Conservation (phyloP, 2,888 invertebrate species). For the Eupithecia exiguata region DNA sequence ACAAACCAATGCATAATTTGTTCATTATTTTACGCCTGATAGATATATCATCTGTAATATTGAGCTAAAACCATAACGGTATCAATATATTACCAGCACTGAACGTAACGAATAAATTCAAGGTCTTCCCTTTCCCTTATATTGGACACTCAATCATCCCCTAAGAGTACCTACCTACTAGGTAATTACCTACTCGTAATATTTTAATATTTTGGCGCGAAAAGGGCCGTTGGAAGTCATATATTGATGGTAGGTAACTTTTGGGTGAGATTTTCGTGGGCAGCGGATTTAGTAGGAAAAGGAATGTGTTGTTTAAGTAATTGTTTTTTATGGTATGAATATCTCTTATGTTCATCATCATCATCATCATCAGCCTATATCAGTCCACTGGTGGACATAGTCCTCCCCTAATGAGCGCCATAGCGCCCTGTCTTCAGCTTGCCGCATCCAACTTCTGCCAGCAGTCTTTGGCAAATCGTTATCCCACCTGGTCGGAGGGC, state of each 20-base stretch:
- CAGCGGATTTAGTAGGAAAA: background rate
- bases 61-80: conserved; percentile 28
- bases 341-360: no score
- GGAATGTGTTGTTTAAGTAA: no score
- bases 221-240: conserved; percentile 8
- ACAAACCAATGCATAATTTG: no score
- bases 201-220: conserved; percentile 27
- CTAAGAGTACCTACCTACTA: conserved; percentile 6
- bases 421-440: no score
- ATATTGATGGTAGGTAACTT: conserved; percentile 3
- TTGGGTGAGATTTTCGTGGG: background rate
- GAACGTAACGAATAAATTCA: conserved; percentile 43
- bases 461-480: no score
- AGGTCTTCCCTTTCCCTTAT: conserved; percentile 39
- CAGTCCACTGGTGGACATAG: no score
- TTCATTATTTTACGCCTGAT: no score
- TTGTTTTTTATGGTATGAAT: no score
- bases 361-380: no score
- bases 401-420: no score
- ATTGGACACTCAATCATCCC: conserved; percentile 42
- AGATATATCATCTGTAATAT: background rate
- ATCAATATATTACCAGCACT: conserved; percentile 46
- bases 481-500: no score
- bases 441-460: no score
- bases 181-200: conserved; percentile 27